A percentile compares a stretch with the other conserved stretches of the same genome.
Evolutionary conservation across 2,888 invertebrate species (phyloP).

Genomic region (Ophraella communa): DNA sequence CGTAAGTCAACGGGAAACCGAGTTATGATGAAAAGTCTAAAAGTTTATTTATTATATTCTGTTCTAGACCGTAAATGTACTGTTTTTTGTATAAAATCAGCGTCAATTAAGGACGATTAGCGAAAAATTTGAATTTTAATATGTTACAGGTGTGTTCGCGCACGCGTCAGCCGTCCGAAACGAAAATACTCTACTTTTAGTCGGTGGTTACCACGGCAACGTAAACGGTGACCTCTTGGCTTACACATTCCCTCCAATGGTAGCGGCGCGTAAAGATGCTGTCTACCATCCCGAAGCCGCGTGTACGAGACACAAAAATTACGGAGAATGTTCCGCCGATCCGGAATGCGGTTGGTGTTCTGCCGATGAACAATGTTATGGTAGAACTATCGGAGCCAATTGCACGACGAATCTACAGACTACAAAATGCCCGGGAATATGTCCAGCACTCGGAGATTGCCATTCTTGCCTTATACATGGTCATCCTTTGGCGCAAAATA

Average conservation of each 20-base stretch:
- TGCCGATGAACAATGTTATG: conserved; percentile 73
- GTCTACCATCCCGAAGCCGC: conserved; percentile 76
- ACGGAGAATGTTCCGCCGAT: conserved; percentile 84
- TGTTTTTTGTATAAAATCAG: too few relatives aligned
- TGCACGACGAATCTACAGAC: conserved; percentile 91
- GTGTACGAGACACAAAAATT: conserved; percentile 75
- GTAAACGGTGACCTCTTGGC: conserved; percentile 88
- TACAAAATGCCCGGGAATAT: conserved; percentile 84
- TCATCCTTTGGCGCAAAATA: conserved; percentile 60
- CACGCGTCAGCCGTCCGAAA: conserved; percentile 84
- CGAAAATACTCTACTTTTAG: conserved; percentile 82
- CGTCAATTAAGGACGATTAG: too few relatives aligned
- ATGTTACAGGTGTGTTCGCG: conserved; percentile 73
- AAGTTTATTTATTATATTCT: too few relatives aligned
- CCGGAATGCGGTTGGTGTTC: conserved; percentile 96
- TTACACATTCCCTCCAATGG: conserved; percentile 84
- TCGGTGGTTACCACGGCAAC: conserved; percentile 92
- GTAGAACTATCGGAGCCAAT: conserved; percentile 84
- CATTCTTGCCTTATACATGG: conserved; percentile 88
- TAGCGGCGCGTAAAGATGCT: conserved; percentile 70
- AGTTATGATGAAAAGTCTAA: too few relatives aligned
- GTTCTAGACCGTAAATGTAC: too few relatives aligned
- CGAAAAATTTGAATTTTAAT: too few relatives aligned
- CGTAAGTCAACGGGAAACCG: too few relatives aligned
- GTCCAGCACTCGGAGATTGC: conserved; percentile 87